These are phyloP conservation scores for Dromaius novaehollandiae DNA, from an alignment of 2,113 vertebrate genomes.

Conservation along the genomic window DNA sequence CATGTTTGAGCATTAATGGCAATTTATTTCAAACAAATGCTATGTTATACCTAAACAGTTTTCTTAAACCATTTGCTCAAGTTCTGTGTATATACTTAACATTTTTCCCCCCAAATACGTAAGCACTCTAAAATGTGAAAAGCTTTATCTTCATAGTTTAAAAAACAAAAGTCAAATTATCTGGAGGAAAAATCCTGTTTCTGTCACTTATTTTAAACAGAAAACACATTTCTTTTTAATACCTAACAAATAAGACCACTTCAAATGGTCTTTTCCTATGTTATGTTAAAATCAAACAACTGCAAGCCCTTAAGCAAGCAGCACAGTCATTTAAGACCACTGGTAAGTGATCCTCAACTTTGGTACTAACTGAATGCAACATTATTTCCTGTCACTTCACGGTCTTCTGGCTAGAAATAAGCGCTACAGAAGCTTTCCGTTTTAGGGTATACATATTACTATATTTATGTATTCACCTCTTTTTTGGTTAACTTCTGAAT, in stretches of 20 bases:
- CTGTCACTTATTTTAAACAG: conserved; percentile 4
- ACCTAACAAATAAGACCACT: neutral
- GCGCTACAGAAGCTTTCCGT: neutral
- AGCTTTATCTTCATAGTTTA: neutral
- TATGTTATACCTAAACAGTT: neutral
- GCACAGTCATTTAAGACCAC: neutral
- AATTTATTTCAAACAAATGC: neutral
- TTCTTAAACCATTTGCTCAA: conserved; percentile 10
- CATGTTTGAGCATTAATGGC: neutral
- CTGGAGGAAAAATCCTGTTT: conserved; percentile 15
- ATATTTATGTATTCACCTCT: neutral
- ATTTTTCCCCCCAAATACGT: neutral
- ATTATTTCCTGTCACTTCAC: conserved; percentile 4
- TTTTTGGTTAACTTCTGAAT: neutral
- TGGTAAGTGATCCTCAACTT: neutral
- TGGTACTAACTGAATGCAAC: neutral
- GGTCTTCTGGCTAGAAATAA: neutral
- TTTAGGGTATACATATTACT: neutral
- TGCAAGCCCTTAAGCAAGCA: neutral
- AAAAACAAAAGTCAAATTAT: neutral
- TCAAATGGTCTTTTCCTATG: neutral
- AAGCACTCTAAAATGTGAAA: neutral
- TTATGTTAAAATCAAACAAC: neutral
- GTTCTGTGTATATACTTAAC: neutral
- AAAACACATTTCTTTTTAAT: neutral